Conservation (phyloP, 2,888 invertebrate genomes). For the Lithophane socia region DNA sequence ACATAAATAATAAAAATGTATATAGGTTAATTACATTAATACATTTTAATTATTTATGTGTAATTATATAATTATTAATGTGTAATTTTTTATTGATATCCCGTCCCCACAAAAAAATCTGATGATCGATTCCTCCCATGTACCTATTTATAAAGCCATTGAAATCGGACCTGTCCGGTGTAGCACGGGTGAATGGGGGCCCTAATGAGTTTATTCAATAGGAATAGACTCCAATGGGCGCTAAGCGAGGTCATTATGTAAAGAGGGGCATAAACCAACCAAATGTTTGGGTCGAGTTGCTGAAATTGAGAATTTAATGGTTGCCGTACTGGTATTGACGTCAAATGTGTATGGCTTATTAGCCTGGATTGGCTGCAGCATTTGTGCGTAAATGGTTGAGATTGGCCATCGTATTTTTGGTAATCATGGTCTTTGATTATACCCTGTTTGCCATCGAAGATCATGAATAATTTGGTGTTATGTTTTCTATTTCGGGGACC, state of each 20-base stretch:
- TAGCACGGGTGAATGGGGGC: constrained; percentile 51
- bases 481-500: too few species aligned
- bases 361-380: constrained; percentile 24
- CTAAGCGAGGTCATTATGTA: constrained; percentile 63
- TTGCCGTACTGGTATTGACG: constrained; percentile 40
- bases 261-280: constrained; percentile 58
- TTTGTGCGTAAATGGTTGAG: neutral
- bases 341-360: constrained; percentile 49
- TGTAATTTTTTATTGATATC: neutral
- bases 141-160: constrained; percentile 52
- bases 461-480: too few species aligned
- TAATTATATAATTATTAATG: too few species aligned
- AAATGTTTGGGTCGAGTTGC: constrained; percentile 52
- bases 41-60: too few species aligned
- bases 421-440: neutral
- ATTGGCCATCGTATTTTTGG: constrained; percentile 21
- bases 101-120: neutral
- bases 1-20: too few species aligned
- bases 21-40: too few species aligned
- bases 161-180: constrained; percentile 51
- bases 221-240: constrained; percentile 62
- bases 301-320: constrained; percentile 62
- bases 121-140: constrained; percentile 33
- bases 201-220: constrained; percentile 68
- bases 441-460: neutral